Base-by-base conservation (phyloP, 2,113 vertebrate species). In the Sula dactylatra region DNA sequence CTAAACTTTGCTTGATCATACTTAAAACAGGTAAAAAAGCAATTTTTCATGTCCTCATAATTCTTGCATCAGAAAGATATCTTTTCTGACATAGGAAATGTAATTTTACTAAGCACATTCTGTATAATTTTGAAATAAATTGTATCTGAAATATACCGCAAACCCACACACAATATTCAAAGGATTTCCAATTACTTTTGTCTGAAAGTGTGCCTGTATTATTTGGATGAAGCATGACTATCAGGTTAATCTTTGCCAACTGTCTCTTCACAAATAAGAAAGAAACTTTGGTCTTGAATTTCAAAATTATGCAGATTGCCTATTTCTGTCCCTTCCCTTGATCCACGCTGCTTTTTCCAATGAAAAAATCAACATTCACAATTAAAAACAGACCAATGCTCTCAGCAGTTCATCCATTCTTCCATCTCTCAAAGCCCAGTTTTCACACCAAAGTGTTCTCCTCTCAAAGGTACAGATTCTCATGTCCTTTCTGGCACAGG, bases 61-160 rank as follows among this genome's bases (percentile, higher is more conserved):
- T 80, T 59, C 52, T 91, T 94, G 36, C 76, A 89, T 95, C 74
- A 90, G 61, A 96, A 94, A 17, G 52, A 55, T 76, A 71, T 69
- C 7, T 58, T 44, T 27, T 59, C 56, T 81, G 84, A 93, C 92
- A 84, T 18, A 77, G 72, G 80, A 91, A 94, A 96, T 86, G 22
- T 2, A 49, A 20, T 31, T 78, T 86, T 49, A 62, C 10, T 71
- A 58, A 66, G 13, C 25, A 74, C 8, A 54, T 71, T 54, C 36
- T 59, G 22, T 11, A 11, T 64, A 52, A 52, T 44, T 88, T 42
- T 88, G 16, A 90, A 73, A 61, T 50, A 69, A 49, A 55, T 56
- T 72, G 5, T 61, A 36, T 69, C 54, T 62, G 62, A 90, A 88
- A 59, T 56, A 52, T 17, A 78, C 25, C 21, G 40, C 19, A 88